These are phyloP conservation scores for Pocillopora damicornis DNA, from an alignment of 64 coral and sea anemone genomes.

Conservation along the genomic window DNA sequence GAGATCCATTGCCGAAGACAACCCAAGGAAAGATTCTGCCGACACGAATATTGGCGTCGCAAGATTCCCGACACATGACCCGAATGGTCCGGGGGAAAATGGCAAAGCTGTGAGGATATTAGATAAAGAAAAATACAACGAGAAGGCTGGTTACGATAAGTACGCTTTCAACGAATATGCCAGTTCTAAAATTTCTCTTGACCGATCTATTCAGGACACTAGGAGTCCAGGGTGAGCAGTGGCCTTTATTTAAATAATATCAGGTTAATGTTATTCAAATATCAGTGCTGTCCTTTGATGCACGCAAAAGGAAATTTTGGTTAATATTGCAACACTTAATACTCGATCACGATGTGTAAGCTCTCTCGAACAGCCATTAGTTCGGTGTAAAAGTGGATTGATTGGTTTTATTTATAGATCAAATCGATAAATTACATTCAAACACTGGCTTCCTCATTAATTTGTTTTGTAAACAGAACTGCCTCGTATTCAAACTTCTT, in stretches of 20 bases:
- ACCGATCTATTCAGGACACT: constrained; percentile 77
- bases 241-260: not conserved
- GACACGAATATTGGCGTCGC: not conserved
- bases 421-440: too few species aligned
- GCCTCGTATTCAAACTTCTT: too few species aligned
- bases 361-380: not conserved
- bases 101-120: constrained; percentile 31
- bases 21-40: not conserved
- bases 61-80: constrained; percentile 30
- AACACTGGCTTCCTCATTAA: too few species aligned
- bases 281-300: not conserved
- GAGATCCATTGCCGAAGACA: not conserved
- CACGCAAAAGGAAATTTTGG: not conserved
- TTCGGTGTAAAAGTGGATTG: too few species aligned
- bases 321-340: not conserved
- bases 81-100: constrained; percentile 79
- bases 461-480: too few species aligned
- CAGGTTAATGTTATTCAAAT: not conserved
- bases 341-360: not conserved
- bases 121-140: constrained; percentile 57
- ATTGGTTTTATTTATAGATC: too few species aligned
- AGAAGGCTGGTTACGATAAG: constrained; percentile 71
- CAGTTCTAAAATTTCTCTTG: constrained; percentile 64
- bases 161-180: constrained; percentile 84
- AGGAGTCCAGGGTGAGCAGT: constrained; percentile 66